A percentile compares a stretch with the other conserved stretches of the same genome.
These are phyloP conservation scores for Girardia tigrina DNA, from an alignment of 2,888 invertebrate genomes.

Conservation along the genomic window DNA sequence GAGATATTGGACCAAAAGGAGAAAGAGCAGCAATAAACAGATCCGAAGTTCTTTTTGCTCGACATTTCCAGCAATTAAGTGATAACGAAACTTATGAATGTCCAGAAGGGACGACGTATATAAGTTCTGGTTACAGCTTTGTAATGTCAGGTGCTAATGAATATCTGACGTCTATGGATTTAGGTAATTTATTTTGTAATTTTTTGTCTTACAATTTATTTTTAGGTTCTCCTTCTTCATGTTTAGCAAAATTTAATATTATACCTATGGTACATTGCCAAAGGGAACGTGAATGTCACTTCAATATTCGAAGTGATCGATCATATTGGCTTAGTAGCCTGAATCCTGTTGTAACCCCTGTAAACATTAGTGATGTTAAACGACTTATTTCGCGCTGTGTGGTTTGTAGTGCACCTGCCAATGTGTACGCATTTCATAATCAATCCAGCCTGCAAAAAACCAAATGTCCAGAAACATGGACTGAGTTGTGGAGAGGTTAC, in stretches of 20 bases:
- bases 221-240: slow-evolving; percentile 35
- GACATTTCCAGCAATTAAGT: slow-evolving; percentile 24
- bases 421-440: slow-evolving; percentile 34
- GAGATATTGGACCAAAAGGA: slow-evolving; percentile 3
- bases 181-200: background rate
- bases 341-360: background rate
- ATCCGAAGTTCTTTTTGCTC: slow-evolving; percentile 25
- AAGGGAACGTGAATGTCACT: slow-evolving; percentile 41
- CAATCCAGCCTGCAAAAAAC: slow-evolving; percentile 15
- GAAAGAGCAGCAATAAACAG: background rate
- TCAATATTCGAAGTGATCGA: slow-evolving; percentile 51
- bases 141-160: slow-evolving; percentile 34
- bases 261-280: slow-evolving; percentile 47
- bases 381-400: slow-evolving; percentile 30
- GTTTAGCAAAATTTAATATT: slow-evolving; percentile 33
- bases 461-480: slow-evolving; percentile 32
- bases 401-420: slow-evolving; percentile 34
- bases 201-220: background rate
- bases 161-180: background rate
- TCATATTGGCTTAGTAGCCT: slow-evolving; percentile 36
- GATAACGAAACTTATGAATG: slow-evolving; percentile 27
- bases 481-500: slow-evolving; percentile 35
- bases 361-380: slow-evolving; percentile 30
- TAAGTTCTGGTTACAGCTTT: slow-evolving; percentile 33
- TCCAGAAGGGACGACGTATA: slow-evolving; percentile 24